Conservation (phyloP, 2,888 invertebrate genomes). For the Lymantria monacha region DNA sequence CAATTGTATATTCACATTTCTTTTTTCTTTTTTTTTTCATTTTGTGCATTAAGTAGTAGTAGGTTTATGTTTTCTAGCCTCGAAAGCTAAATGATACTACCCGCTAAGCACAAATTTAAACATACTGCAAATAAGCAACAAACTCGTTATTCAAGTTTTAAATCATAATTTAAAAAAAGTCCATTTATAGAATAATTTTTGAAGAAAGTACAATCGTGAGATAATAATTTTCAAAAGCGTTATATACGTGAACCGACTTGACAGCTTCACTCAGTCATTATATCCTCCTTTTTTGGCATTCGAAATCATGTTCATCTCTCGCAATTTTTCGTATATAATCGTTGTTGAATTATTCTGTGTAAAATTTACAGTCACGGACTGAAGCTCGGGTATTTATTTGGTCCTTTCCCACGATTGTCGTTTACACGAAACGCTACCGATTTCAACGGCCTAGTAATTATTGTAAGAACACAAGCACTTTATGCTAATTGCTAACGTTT, state of each 20-base stretch:
- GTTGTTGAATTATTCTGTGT: conserved; percentile 41
- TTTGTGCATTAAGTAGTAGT: no score
- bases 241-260: conserved; percentile 17
- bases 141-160: no score
- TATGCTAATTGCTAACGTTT: neutral
- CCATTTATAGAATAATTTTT: neutral
- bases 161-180: no score
- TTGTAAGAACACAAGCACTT: conserved; percentile 14
- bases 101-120: no score
- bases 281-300: conserved; percentile 47
- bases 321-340: conserved; percentile 34
- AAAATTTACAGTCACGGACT: conserved; percentile 41
- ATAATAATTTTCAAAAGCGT: conserved; percentile 27
- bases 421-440: conserved; percentile 34
- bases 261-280: conserved; percentile 38
- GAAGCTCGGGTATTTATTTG: conserved; percentile 35
- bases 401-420: conserved; percentile 39
- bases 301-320: conserved; percentile 40
- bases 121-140: no score
- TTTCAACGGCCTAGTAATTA: conserved; percentile 25
- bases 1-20: no score
- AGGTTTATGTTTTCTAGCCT: no score
- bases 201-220: conserved; percentile 19
- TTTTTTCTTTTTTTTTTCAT: no score
- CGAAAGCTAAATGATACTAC: no score